A percentile compares a stretch with the other conserved stretches of the same genome.
These are phyloP conservation scores for Aphaenogaster ashmeadi DNA, from an alignment of 1,140 invertebrate genomes.

Conservation along the genomic window DNA sequence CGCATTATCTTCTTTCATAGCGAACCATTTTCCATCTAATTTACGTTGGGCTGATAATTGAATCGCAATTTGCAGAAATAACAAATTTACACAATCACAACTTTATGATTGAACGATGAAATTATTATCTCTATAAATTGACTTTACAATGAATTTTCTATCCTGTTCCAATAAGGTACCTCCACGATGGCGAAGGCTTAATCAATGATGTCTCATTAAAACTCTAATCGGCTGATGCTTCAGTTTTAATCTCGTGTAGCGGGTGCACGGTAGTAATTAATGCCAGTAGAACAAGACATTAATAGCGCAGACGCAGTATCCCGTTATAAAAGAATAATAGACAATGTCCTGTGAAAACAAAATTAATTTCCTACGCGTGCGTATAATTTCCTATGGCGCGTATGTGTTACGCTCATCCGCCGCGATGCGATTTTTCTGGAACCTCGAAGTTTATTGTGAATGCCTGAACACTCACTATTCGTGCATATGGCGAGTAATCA, in stretches of 20 bases:
- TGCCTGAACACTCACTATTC: background rate
- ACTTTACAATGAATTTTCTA: slow-evolving; percentile 2
- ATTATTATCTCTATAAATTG: background rate
- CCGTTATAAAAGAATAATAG: slow-evolving; percentile 56
- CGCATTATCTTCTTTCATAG: background rate
- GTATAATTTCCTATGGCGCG: slow-evolving; percentile 5
- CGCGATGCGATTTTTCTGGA: slow-evolving; percentile 10
- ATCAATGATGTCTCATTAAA: slow-evolving; percentile 43
- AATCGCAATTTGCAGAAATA: background rate
- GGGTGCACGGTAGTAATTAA: slow-evolving; percentile 40
- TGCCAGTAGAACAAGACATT: slow-evolving; percentile 54
- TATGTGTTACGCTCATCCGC: slow-evolving; percentile 35
- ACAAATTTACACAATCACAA: background rate
- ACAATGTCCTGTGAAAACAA: slow-evolving; percentile 50
- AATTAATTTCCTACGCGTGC: slow-evolving; percentile 41
- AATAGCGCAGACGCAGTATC: slow-evolving; percentile 5
- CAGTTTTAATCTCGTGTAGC: slow-evolving; percentile 44
- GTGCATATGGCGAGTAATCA: slow-evolving; percentile 29
- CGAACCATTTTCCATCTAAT: background rate
- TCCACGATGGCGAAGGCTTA: background rate
- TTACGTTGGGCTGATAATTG: background rate
- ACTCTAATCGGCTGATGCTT: slow-evolving; percentile 26
- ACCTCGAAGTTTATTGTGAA: slow-evolving; percentile 11
- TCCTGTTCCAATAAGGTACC: background rate
- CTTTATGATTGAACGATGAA: background rate